Evolutionary conservation across 2,113 vertebrate genomes (phyloP), one percentile per base, ranked within the genome.

Genomic region (Hipposideros armiger): DNA sequence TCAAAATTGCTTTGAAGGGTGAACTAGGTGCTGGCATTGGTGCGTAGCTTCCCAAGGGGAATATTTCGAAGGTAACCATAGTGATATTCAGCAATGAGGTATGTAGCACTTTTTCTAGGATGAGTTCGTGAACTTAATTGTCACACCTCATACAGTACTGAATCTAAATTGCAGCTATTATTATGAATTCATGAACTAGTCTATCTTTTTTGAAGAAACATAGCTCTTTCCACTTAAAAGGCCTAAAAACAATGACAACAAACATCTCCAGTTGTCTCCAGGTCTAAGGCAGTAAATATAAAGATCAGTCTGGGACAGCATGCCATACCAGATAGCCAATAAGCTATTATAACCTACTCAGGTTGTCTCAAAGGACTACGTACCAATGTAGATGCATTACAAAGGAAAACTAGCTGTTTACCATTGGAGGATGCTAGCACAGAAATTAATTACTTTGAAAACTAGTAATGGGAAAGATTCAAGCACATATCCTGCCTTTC

Each of bases 361-460:
- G 9, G 6, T 13, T 76, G 17, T 81, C 54, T 73, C n/a, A 58
- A 26, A 81, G 30, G 52, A 16, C 30, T 3, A 19, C 1, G 26
- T 2, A 11, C 8, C 70, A 17, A 70, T 14, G 14, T 81, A 16
- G n/a, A 28, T 9, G 40, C 64, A 20, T 30, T 3, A 15, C 54
- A 76, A 70, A 74, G 30, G 10, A 88, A 87, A 40, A 40, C 19
- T 19, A 73, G 3, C 15, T 83, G 13, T 60, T 69, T 54, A 54
- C 42, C 42, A 76, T 36, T 13, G 32, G 13, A 69, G 28, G 58
- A 81, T 85, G 32, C 56, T 56, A 42, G 9, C 13, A 16, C 66
- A 83, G 32, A 47, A 6, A 73, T 60, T 92, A 28, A 67, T 74
- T 86, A 30, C 89, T 90, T 76, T 90, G 80, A 86, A 95, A 90